A percentile compares a stretch with the other conserved stretches of the same genome.
Conservation (phyloP, 1,140 invertebrate genomes). For the Heliothis subflexa region DNA sequence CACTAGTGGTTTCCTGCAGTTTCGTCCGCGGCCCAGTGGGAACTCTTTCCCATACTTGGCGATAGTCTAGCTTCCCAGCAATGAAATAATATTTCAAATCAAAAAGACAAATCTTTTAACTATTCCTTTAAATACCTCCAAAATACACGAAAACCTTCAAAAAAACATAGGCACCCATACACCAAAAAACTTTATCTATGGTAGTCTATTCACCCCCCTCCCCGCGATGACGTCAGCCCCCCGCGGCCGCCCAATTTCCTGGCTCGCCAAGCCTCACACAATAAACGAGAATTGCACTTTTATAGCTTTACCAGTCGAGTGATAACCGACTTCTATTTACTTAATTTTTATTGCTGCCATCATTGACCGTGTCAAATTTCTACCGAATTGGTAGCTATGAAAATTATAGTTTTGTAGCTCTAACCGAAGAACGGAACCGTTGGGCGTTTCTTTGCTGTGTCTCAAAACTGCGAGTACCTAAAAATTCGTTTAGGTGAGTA, state of each 20-base stretch:
- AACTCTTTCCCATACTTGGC: no score
- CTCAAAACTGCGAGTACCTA: no score
- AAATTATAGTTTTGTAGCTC: neutral
- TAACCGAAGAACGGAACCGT: no score
- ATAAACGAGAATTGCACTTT: constrained; percentile 57
- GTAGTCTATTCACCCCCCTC: neutral
- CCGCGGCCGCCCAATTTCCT: constrained; percentile 53
- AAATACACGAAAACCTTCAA: neutral
- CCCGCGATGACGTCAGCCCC: constrained; percentile 35
- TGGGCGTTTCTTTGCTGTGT: no score
- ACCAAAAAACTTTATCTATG: neutral
- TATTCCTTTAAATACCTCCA: no score
- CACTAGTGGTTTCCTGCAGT: no score
- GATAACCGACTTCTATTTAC: constrained; percentile 25
- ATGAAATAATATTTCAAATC: no score
- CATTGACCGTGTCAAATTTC: constrained; percentile 14
- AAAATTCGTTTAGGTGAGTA: no score
- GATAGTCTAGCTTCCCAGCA: no score
- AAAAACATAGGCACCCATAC: neutral
- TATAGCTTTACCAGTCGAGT: constrained; percentile 53
- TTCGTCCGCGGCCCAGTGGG: no score
- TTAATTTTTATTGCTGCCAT: constrained; percentile 38
- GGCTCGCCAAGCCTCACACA: constrained; percentile 27
- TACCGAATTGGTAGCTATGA: constrained; percentile 8
- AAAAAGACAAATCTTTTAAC: no score